Evolutionary conservation across 30 jellyfish, hydroid and myxozoan genomes (phyloP).

Genomic region (Chrysaora quinquecirrha): DNA sequence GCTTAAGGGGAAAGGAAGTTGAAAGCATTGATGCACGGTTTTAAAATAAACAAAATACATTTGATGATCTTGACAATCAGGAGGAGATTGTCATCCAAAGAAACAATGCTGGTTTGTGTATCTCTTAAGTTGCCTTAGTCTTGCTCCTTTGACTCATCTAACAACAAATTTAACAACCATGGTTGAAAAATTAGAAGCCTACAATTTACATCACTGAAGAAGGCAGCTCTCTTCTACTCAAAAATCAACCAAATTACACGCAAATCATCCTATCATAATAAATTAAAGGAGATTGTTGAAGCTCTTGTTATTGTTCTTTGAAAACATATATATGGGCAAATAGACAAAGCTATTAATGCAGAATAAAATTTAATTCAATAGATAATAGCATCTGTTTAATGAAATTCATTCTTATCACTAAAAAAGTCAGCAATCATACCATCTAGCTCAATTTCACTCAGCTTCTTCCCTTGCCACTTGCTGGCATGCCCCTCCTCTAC

Average conservation of each 20-base stretch:
- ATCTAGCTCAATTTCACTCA: not conserved
- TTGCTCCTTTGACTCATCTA: not conserved
- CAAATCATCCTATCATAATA: not conserved
- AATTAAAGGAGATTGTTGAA: not conserved
- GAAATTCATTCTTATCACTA: not conserved
- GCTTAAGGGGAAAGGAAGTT: not conserved
- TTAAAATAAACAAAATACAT: no score
- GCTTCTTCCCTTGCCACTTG: not conserved
- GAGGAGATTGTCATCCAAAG: not conserved
- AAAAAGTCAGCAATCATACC: not conserved
- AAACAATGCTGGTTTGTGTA: not conserved
- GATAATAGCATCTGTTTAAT: not conserved
- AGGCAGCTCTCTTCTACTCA: not conserved
- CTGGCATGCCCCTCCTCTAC: slow-evolving; percentile 18
- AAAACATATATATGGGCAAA: not conserved
- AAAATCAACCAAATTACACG: not conserved
- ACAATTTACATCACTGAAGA: not conserved
- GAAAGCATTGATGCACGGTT: not conserved
- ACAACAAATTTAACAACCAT: not conserved
- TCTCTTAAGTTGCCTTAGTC: not conserved
- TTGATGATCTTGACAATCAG: not conserved
- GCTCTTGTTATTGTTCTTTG: not conserved
- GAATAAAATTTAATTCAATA: not conserved
- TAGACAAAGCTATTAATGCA: not conserved
- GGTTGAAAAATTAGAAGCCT: not conserved